Base-by-base conservation (phyloP, 92 coral and sea anemone species). In the Diadumene lineata region DNA sequence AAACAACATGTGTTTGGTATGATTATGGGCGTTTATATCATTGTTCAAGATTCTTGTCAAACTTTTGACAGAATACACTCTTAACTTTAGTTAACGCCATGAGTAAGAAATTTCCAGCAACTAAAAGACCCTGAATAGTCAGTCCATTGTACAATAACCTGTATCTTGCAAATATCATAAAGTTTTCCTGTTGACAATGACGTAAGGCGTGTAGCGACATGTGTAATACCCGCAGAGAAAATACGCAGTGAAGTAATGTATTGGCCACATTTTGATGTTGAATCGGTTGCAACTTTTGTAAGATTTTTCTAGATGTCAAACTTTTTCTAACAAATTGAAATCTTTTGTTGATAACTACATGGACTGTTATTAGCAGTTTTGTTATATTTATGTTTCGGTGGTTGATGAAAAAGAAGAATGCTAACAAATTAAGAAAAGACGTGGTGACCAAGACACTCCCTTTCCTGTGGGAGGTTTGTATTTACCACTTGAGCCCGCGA, bases 401-500 rank as follows among this genome's bases (percentile, higher is more conserved):
- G n/a, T n/a, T n/a, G n/a, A n/a, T n/a, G n/a, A n/a, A n/a, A n/a
- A n/a, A n/a, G n/a, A n/a, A n/a, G n/a, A n/a, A n/a, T n/a, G n/a
- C n/a, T n/a, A n/a, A n/a, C n/a, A n/a, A n/a, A n/a, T n/a, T n/a
- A n/a, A n/a, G n/a, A 38, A 38, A 6, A 6, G 13, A 18, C 2
- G 26, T 17, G 55, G 71, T 11, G 2, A 11, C 2, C 28, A 34
- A 15, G 69, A 62, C 79, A 64, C 79, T 62, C 71, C 79, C 70
- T 58, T 64, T 60, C 70, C 63, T 48, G 25, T 43, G 43, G 68
- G 21, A 32, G 55, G 16, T 50, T 60, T 1, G 17, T 32, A 30
- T 30, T 38, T 58, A 15, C 31, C 68, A 13, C 43, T 9, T 61
- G 67, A 55, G 61, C 76, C 70, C 55, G 82, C 75, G 82, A 68